phyloP scores from a whole-genome alignment of 2,888 invertebrate genomes.

The Linnaemya vulpina region DNA sequence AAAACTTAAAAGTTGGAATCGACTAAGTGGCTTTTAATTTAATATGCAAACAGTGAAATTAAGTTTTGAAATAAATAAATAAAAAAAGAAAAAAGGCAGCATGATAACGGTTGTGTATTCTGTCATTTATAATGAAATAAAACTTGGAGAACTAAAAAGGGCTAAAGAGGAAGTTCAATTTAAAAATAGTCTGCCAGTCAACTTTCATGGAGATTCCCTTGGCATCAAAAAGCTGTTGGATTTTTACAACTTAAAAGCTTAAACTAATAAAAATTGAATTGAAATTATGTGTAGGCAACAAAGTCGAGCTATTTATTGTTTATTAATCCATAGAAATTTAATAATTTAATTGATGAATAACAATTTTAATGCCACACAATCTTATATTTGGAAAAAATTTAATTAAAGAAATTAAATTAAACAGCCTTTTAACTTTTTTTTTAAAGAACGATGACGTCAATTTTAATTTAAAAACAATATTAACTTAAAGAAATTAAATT shows the following conservation, averaged over 20 bases:
- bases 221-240: not conserved
- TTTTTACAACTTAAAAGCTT: slow-evolving; percentile 4
- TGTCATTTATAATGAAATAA: slow-evolving; percentile 44
- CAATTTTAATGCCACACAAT: no score
- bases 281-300: not conserved
- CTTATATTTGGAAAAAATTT: no score
- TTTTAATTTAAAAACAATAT: not conserved
- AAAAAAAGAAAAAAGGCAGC: not conserved
- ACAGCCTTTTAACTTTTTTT: no score
- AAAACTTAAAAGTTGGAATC: slow-evolving; percentile 63
- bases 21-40: slow-evolving; percentile 64
- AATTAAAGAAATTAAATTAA: no score
- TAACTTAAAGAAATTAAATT: not conserved
- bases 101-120: slow-evolving; percentile 13
- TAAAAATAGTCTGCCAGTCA: slow-evolving; percentile 14
- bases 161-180: slow-evolving; percentile 63
- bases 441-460: no score
- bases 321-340: slow-evolving; percentile 3
- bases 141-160: slow-evolving; percentile 39
- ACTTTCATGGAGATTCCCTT: slow-evolving; percentile 44
- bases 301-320: slow-evolving; percentile 17
- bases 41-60: slow-evolving; percentile 52
- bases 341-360: no score
- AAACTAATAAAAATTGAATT: slow-evolving; percentile 3
- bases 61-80: slow-evolving; percentile 25